Evolutionary conservation across 2,113 vertebrate genomes (phyloP), one percentile per base, ranked within the genome.

Genomic region (Misgurnus anguillicaudatus): DNA sequence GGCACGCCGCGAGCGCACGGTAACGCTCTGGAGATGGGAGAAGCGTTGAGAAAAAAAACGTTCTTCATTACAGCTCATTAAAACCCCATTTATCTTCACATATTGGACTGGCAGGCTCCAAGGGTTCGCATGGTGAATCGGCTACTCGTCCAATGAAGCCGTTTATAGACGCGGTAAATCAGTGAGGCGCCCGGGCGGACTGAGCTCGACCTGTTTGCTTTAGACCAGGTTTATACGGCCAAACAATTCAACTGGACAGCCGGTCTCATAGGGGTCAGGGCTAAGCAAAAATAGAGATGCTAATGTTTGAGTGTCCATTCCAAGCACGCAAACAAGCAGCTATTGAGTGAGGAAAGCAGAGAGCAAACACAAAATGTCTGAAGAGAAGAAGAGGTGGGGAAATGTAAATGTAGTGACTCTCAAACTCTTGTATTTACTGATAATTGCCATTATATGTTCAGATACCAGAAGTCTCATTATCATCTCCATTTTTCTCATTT

Each of bases 201-300:
- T 39, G 21, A n/a, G 38, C 39, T 61, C 19, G 39, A 66, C 17
- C 79, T n/a, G 51, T 21, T 41, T 24, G 8, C 65, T 13, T 66
- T 31, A 53, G n/a, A 48, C 66, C 9, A 1, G 5, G 19, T 74
- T 74, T 74, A 74, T 62, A 74, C 57, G 31, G 57, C 55, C 71
- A 74, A 58, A 74, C 71, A 74, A 74, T 62, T 61, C 55, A 74
- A 47, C 19, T 47, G n/a, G 71, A 74, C 71, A 74, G 55, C 38
- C 39, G 10, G 71, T 41, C 57, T 74, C 71, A 42, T 31, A 7
- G 71, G 71, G 71, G 14, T 74, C 71, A 47, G 14, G 71, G 71
- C 57, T 61, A 62, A 60, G 62, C 36, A 10, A 8, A 11, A 73
- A 10, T 5, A 38, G n/a, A 21, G 53, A 73, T 16, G 13, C 48